Percentiles rank a stretch among this genome's conserved stretches.
These are phyloP conservation scores for Rutilus rutilus DNA, from an alignment of 2,113 vertebrate genomes.

Conservation along the genomic window DNA sequence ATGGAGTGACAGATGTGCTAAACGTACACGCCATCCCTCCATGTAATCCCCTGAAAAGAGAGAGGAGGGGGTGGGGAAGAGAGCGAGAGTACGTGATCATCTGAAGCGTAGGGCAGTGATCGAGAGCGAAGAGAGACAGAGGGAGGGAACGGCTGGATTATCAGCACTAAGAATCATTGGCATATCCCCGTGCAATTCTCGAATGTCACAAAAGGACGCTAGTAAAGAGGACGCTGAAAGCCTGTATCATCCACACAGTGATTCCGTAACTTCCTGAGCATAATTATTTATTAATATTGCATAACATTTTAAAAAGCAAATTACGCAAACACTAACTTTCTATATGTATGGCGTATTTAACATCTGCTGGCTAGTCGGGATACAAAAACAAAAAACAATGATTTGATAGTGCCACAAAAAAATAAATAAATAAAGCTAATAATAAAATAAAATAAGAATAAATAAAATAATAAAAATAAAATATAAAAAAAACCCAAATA, in stretches of 20 bases:
- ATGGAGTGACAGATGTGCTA: constrained; percentile 51
- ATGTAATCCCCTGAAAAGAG: constrained; percentile 49
- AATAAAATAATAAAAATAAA: neutral
- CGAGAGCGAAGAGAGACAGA: constrained; percentile 14
- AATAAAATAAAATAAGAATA: neutral
- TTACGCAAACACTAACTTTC: neutral
- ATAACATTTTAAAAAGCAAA: neutral
- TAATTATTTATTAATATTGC: neutral
- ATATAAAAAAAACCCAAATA: too few relatives aligned
- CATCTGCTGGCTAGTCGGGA: neutral
- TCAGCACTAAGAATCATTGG: neutral
- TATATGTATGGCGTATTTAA: neutral
- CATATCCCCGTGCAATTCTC: neutral
- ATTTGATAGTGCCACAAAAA: neutral
- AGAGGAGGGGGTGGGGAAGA: neutral
- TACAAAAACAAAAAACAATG: neutral
- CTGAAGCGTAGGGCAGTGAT: neutral
- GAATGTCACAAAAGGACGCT: neutral
- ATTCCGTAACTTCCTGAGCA: neutral
- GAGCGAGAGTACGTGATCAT: neutral
- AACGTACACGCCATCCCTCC: constrained; percentile 18
- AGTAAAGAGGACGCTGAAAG: neutral
- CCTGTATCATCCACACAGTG: neutral
- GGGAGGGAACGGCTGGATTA: constrained; percentile 25
- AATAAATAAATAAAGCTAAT: neutral